Evolutionary conservation across 2,888 invertebrate genomes (phyloP), one percentile per base, ranked within the genome.

Genomic region (Iphiclides podalirius): DNA sequence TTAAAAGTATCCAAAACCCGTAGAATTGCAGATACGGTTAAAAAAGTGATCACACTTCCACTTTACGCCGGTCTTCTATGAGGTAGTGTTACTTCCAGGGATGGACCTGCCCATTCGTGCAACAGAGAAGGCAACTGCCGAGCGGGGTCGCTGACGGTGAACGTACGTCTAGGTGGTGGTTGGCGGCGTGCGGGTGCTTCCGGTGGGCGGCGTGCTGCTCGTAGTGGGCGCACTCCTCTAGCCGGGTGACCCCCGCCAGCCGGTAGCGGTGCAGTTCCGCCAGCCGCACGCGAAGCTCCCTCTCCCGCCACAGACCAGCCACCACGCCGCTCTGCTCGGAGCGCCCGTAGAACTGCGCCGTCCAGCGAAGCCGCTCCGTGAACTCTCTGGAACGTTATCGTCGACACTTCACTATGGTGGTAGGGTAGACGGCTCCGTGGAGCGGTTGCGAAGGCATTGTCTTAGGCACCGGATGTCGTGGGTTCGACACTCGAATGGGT

Each of bases 321-420:
- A 95, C 89, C 17, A 96, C 92, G 53, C 94, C 92, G 52, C 95
- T 94, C 64, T 97, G 95, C 75, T 98, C 97, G 47, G 93, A 91
- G 17, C 94, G 92, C 1, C 96, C 94, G 72, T 95, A 94, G 85
- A 97, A 97, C 75, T 97, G 97, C 1, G 96, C 93, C 68, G 96
- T 95, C 55, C 95, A 93, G 26, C 95, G 91, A 79, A 97, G 92
- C 31, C 94, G 93, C 58, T 98, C 97, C 34, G 94, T 91, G 68
- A 97, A 93, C 60, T 94, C 94, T 64, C 94, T 94, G 72, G 1
- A 23, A 38, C 28, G 20, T n/a, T n/a, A n/a, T n/a, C n/a, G n/a
- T n/a, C n/a, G n/a, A n/a, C n/a, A 11, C 4, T 20, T 9, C n/a
- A n/a, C n/a, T n/a, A n/a, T n/a, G n/a, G n/a, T n/a, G n/a, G n/a